phyloP scores from a whole-genome alignment of 2,797 vertebrate species.

The Gymnoscopelus braueri region DNA sequence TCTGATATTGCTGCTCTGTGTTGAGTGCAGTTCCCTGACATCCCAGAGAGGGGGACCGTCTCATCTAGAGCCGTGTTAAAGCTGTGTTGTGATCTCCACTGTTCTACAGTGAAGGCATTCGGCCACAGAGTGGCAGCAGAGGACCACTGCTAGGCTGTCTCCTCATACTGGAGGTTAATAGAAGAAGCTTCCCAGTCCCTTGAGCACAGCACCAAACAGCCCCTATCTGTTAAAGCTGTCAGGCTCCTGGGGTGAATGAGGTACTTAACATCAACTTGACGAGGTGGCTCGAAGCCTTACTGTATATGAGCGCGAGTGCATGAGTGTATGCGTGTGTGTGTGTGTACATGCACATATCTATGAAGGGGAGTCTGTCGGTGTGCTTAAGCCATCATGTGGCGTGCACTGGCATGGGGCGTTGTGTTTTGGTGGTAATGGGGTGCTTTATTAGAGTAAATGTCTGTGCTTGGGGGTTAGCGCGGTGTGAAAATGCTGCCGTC shows the following conservation, averaged over 20 bases:
- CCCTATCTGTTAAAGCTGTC: conserved; percentile 4
- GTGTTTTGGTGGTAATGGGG: not conserved
- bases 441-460: not conserved
- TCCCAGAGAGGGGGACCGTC: too few species aligned
- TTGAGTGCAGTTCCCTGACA: too few species aligned
- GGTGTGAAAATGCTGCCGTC: not conserved
- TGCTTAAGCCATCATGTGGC: not conserved
- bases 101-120: conserved; percentile 19
- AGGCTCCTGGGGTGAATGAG: conserved; percentile 18
- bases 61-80: too few species aligned
- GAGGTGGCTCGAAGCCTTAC: not conserved
- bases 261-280: not conserved
- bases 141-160: conserved; percentile 25
- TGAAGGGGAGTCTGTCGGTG: not conserved
- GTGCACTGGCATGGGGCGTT: not conserved
- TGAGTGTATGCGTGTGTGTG: conserved; percentile 1
- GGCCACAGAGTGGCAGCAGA: conserved; percentile 67
- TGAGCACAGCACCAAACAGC: not conserved
- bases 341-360: not conserved
- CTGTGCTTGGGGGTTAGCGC: not conserved
- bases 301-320: not conserved
- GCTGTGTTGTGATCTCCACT: not conserved
- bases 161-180: conserved; percentile 12
- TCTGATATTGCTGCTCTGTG: too few species aligned
- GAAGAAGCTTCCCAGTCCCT: conserved; percentile 15